Conservation (phyloP, 2,888 invertebrate genomes). For the Hypomecis atomaria region DNA sequence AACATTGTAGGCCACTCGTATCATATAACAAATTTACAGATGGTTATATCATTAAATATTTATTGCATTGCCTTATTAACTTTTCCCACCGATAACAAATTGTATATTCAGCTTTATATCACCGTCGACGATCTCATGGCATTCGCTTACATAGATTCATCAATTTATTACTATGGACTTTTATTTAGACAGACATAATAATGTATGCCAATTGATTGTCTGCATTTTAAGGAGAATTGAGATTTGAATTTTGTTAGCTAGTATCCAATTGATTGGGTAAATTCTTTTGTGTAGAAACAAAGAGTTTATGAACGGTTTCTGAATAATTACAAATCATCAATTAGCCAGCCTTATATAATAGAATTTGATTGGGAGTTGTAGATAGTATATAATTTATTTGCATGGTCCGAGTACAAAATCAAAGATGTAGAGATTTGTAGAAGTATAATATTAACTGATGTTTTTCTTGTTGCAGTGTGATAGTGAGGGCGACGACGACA, state of each 20-base stretch:
- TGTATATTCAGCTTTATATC: constrained; percentile 7
- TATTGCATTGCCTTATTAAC: constrained; percentile 18
- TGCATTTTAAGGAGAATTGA: constrained; percentile 1
- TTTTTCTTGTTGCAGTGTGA: constrained; percentile 92
- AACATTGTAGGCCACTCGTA: constrained; percentile 18
- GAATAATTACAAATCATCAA: constrained; percentile 5
- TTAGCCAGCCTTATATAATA: constrained; percentile 2
- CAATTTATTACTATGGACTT: constrained; percentile 5
- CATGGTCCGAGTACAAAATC: constrained; percentile 16
- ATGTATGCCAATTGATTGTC: constrained; percentile 5
- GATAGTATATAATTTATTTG: constrained; percentile 21
- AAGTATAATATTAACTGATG: constrained; percentile 42
- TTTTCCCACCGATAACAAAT: constrained; percentile 8
- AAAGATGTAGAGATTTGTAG: constrained; percentile 1
- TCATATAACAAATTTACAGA: constrained; percentile 13
- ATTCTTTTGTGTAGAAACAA: constrained; percentile 8
- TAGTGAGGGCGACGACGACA: constrained; percentile 96
- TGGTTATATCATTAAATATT: constrained; percentile 14
- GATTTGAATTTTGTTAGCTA: constrained; percentile 5
- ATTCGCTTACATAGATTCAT: constrained; percentile 8
- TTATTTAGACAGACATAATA: constrained; percentile 10
- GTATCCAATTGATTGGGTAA: constrained; percentile 5
- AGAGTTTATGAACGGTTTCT: constrained; percentile 11
- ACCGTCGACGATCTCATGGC: not conserved
- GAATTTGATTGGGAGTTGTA: constrained; percentile 22